A percentile compares a stretch with the other conserved stretches of the same genome.
phyloP scores from a whole-genome alignment of 2,888 invertebrate species.

The Mesoligia furuncula region DNA sequence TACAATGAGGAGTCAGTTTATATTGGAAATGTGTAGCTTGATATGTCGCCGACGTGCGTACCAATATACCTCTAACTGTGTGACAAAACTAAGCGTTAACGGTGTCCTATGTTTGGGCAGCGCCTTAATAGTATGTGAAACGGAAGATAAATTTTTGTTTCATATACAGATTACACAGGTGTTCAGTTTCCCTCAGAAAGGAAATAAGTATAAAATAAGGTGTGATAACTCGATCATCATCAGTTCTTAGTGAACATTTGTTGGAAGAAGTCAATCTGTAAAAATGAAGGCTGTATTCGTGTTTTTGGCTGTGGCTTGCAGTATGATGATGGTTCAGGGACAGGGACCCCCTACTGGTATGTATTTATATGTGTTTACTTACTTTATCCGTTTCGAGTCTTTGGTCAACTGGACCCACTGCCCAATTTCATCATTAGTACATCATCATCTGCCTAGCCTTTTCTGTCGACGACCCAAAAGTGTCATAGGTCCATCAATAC shows the following conservation, averaged over 20 bases:
- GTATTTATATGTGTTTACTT: constrained; percentile 32
- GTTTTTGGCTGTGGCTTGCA: constrained; percentile 54
- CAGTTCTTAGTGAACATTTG: constrained; percentile 1
- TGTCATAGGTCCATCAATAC: no score
- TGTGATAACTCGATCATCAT: neutral
- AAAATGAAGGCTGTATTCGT: constrained; percentile 70
- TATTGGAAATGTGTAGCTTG: neutral
- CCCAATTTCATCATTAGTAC: no score
- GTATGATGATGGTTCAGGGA: constrained; percentile 56
- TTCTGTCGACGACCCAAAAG: no score
- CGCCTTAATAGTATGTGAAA: neutral
- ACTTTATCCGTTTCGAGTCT: no score
- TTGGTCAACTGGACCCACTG: no score
- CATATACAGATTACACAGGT: neutral
- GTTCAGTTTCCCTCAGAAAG: constrained; percentile 23
- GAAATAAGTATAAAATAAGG: constrained; percentile 44
- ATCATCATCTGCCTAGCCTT: no score
- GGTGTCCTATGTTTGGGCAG: neutral
- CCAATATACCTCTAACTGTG: neutral
- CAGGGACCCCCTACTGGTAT: constrained; percentile 74
- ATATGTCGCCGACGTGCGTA: neutral
- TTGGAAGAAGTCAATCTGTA: constrained; percentile 3
- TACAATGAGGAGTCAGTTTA: neutral
- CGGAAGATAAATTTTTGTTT: constrained; percentile 14
- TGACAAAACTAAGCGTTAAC: neutral